Evolutionary conservation across 1,140 invertebrate genomes (phyloP).

Genomic region (Euglossa dilemma): DNA sequence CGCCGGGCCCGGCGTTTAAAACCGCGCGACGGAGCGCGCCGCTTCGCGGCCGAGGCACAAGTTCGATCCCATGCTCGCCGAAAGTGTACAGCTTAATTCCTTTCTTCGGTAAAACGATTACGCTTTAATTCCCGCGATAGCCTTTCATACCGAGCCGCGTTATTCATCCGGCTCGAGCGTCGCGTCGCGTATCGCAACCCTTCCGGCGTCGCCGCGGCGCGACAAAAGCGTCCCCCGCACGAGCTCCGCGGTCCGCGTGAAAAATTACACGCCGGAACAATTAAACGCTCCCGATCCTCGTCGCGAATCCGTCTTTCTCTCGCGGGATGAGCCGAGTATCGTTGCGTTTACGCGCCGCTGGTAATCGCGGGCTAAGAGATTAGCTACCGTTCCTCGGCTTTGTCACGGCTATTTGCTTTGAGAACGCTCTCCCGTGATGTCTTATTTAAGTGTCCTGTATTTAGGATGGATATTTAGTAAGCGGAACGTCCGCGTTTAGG

Average conservation of each 20-base stretch:
- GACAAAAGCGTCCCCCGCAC: background rate
- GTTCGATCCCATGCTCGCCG: background rate
- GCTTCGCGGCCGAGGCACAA: background rate
- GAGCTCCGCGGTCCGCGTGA: background rate
- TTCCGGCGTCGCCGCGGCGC: background rate
- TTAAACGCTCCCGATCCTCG: background rate
- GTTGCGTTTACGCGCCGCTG: background rate
- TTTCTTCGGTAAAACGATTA: slow-evolving; percentile 3
- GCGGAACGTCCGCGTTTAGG: too few relatives aligned
- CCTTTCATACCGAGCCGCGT: slow-evolving; percentile 12
- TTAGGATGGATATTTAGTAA: too few relatives aligned
- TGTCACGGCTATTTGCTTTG: slow-evolving; percentile 3
- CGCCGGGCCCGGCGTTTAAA: background rate
- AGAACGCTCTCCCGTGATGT: background rate
- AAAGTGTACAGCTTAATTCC: slow-evolving; percentile 13
- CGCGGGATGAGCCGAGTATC: background rate
- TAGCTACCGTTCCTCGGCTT: background rate
- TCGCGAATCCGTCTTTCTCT: background rate
- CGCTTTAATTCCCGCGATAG: slow-evolving; percentile 22
- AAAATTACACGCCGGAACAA: slow-evolving; percentile 23
- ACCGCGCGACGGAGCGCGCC: background rate
- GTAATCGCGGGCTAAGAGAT: background rate
- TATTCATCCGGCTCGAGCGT: background rate
- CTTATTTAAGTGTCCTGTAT: background rate
- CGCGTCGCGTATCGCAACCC: background rate